Conservation (phyloP, 2,888 invertebrate species). For the Neoaliturus tenellus region DNA sequence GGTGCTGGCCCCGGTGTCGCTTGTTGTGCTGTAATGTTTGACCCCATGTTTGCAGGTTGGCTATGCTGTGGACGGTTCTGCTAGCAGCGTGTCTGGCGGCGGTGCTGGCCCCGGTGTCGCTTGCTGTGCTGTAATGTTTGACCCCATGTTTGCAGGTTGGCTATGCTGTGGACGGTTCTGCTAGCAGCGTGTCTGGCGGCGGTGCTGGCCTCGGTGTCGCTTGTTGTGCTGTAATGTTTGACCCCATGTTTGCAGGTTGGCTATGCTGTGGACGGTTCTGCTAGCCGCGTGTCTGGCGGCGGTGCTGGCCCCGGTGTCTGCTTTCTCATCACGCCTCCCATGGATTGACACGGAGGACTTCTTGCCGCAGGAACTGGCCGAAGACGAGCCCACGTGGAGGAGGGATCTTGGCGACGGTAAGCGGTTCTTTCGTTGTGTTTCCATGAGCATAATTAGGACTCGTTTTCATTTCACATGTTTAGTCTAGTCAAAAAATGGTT, state of each 20-base stretch:
- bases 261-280: slow-evolving; percentile 43
- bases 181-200: background rate
- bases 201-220: background rate
- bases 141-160: slow-evolving; percentile 5
- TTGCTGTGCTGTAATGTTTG: no score
- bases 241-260: background rate
- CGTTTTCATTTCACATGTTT: no score
- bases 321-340: slow-evolving; percentile 7
- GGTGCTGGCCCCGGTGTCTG: background rate
- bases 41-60: slow-evolving; percentile 7
- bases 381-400: slow-evolving; percentile 26
- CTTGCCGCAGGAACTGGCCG: slow-evolving; percentile 3
- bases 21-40: background rate
- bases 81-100: background rate
- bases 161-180: slow-evolving; percentile 42
- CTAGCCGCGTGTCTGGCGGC: background rate
- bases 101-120: background rate
- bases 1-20: background rate
- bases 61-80: slow-evolving; percentile 42
- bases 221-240: background rate
- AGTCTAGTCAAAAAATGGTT: no score
- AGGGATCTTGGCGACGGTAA: slow-evolving; percentile 29
- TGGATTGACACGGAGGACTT: slow-evolving; percentile 32
- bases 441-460: no score
- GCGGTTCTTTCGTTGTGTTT: background rate